Conservation (phyloP, 2,797 vertebrate species). For the Sciurus vulgaris region DNA sequence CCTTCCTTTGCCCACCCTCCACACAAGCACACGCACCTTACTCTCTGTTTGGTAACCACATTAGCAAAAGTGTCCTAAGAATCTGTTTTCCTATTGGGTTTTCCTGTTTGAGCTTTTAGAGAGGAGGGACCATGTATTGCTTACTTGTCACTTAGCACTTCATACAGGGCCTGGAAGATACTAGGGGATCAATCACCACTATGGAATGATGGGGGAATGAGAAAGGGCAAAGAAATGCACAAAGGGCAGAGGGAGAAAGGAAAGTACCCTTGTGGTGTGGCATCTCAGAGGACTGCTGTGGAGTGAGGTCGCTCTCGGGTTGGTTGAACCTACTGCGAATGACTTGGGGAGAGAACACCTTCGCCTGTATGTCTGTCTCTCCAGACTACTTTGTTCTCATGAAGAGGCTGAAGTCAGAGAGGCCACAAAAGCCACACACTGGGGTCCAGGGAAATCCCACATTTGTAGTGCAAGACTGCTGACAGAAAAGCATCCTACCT, state of each 20-base stretch:
- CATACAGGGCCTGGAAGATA: neutral
- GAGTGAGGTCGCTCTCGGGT: neutral
- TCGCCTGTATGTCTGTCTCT: neutral
- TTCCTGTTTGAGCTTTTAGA: neutral
- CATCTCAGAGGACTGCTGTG: neutral
- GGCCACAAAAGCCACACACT: neutral
- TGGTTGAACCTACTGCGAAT: neutral
- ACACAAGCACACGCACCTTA: too few species aligned
- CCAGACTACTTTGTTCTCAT: neutral
- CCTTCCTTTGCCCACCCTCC: neutral
- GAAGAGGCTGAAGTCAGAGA: neutral
- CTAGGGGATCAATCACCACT: neutral
- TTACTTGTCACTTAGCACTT: neutral
- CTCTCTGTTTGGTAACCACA: neutral
- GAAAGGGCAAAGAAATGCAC: neutral
- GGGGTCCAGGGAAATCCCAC: neutral
- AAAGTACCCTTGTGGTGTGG: fast-evolving
- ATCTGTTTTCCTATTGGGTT: neutral
- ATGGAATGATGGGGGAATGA: neutral
- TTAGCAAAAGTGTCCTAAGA: neutral
- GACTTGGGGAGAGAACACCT: too few species aligned
- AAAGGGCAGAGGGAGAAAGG: neutral
- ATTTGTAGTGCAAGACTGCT: neutral
- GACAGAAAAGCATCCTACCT: neutral
- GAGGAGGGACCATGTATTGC: neutral